phyloP scores from a whole-genome alignment of 2,113 vertebrate genomes.

The Brachionichthys hirsutus region DNA sequence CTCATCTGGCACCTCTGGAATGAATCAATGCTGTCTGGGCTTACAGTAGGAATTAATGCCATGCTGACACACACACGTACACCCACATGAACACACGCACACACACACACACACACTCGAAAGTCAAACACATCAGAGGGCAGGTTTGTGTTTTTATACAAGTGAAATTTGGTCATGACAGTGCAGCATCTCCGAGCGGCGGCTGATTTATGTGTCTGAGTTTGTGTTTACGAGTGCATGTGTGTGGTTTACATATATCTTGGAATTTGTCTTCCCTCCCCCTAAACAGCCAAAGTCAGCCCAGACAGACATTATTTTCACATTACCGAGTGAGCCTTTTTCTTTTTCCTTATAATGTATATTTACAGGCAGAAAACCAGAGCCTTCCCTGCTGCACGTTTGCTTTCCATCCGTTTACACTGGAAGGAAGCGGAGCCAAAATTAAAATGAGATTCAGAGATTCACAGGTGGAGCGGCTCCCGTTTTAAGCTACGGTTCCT shows the following conservation, averaged over 20 bases:
- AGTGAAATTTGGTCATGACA: constrained; percentile 55
- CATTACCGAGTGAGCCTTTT: constrained; percentile 59
- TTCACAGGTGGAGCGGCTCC: constrained; percentile 63
- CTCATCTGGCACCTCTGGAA: constrained; percentile 62
- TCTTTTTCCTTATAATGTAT: constrained; percentile 58
- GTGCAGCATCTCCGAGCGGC: constrained; percentile 41
- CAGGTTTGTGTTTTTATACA: constrained; percentile 42
- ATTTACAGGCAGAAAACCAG: constrained; percentile 70
- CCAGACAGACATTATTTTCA: constrained; percentile 72
- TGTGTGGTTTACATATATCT: constrained; percentile 18
- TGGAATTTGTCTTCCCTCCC: constrained; percentile 17
- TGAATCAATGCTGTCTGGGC: constrained; percentile 67
- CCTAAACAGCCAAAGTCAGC: constrained; percentile 54
- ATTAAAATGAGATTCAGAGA: constrained; percentile 59
- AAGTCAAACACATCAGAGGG: constrained; percentile 55
- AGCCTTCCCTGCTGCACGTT: constrained; percentile 60
- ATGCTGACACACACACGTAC: constrained; percentile 39
- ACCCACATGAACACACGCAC: background rate
- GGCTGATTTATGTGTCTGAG: constrained; percentile 35
- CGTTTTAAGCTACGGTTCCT: constrained; percentile 63
- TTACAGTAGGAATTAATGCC: constrained; percentile 64
- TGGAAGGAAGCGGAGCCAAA: constrained; percentile 64
- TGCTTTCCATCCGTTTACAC: constrained; percentile 63
- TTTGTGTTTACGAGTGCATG: constrained; percentile 27
- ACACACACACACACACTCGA: no score